A percentile compares a stretch with the other conserved stretches of the same genome.
These are phyloP conservation scores for Pogona vitticeps DNA, from an alignment of 2,113 vertebrate genomes.

Conservation along the genomic window DNA sequence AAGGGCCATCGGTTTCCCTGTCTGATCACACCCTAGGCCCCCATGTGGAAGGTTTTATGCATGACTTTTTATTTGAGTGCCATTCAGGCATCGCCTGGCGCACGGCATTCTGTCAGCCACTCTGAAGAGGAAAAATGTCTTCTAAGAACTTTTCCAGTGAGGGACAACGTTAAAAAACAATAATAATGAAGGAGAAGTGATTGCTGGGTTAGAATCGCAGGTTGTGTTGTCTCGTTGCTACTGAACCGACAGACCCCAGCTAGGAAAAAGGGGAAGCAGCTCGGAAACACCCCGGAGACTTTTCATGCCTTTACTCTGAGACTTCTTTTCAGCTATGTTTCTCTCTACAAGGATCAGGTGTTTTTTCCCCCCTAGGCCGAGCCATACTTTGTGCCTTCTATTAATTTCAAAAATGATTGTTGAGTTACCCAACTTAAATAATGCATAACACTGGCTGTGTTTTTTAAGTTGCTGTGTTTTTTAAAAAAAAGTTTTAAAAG, in stretches of 20 bases:
- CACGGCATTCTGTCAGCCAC: neutral
- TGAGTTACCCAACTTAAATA: neutral
- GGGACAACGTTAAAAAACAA: constrained; percentile 16
- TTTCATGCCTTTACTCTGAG: neutral
- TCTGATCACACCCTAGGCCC: too few relatives aligned
- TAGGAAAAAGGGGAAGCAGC: neutral
- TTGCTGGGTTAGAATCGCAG: constrained; percentile 30
- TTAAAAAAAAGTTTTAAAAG: neutral
- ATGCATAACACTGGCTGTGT: neutral
- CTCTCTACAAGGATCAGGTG: neutral
- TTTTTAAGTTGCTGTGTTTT: neutral
- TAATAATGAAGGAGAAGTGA: constrained; percentile 57
- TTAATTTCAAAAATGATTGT: neutral
- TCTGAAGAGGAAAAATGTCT: neutral
- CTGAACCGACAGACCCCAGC: fast-evolving
- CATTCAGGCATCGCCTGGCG: neutral
- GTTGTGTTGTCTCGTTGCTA: neutral
- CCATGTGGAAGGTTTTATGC: too few relatives aligned
- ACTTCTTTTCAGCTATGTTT: neutral
- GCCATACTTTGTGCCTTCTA: constrained; percentile 1
- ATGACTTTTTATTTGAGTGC: neutral
- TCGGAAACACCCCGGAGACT: neutral
- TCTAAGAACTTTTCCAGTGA: neutral
- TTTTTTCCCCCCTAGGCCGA: constrained; percentile 5
- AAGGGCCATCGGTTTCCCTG: neutral